phyloP scores from a whole-genome alignment of 2,797 vertebrate genomes.

The Echiichthys vipera region DNA sequence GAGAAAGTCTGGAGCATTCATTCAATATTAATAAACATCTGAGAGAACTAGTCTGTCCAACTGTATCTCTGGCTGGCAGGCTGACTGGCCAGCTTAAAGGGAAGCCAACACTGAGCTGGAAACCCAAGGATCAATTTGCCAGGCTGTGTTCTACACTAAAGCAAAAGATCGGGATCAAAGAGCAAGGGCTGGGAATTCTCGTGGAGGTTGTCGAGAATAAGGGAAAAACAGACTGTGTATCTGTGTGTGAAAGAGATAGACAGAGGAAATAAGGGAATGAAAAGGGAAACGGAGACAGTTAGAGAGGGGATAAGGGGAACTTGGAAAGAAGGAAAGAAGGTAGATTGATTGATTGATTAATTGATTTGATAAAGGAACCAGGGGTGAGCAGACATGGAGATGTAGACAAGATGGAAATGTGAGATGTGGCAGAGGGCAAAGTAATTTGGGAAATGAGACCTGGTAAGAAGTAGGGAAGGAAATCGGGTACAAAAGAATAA shows the following conservation, averaged over 20 bases:
- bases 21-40: conserved; percentile 64
- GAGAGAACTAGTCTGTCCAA: conserved; percentile 33
- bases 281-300: neutral
- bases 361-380: neutral
- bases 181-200: conserved; percentile 32
- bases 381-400: neutral
- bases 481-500: conserved; percentile 4
- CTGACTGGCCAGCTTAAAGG: conserved; percentile 46
- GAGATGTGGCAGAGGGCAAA: neutral
- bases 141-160: conserved; percentile 36
- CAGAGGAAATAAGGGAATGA: neutral
- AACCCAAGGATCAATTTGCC: conserved; percentile 74
- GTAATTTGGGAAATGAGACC: neutral
- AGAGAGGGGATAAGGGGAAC: neutral
- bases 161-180: conserved; percentile 69
- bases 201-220: conserved; percentile 33
- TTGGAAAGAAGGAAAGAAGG: neutral
- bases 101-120: conserved; percentile 54
- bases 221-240: conserved; percentile 29
- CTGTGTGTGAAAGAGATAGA: neutral
- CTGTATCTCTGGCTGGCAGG: conserved; percentile 39
- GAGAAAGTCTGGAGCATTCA: conserved; percentile 39
- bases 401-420: conserved; percentile 13
- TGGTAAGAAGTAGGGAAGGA: neutral
- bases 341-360: too few species aligned